phyloP scores from a whole-genome alignment of 2,113 vertebrate species.

The Corythoichthys haematopterus region DNA sequence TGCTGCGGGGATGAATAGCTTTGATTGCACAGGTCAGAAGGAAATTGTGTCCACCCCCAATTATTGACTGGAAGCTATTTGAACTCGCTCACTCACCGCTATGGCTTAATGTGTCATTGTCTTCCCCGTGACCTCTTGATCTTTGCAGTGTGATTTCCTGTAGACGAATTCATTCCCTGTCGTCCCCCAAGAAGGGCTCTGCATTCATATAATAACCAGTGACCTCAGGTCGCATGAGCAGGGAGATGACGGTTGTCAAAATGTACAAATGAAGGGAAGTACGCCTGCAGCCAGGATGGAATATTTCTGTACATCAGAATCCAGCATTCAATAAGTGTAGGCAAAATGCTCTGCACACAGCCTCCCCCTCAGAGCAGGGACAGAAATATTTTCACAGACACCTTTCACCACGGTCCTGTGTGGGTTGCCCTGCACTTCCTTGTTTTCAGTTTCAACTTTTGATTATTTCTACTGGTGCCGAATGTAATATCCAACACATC shows the following conservation, averaged over 20 bases:
- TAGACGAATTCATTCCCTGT: slow-evolving; percentile 17
- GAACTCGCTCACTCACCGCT: slow-evolving; percentile 6
- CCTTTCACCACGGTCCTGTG: slow-evolving; percentile 32
- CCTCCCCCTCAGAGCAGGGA: slow-evolving; percentile 36
- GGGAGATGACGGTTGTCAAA: slow-evolving; percentile 20
- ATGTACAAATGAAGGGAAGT: slow-evolving; percentile 33
- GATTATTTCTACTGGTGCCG: neutral
- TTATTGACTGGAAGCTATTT: slow-evolving; percentile 12
- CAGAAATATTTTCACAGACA: slow-evolving; percentile 31
- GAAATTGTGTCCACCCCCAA: neutral
- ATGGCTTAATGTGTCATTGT: slow-evolving; percentile 21
- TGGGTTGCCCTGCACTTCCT: slow-evolving; percentile 27
- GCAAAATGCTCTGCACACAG: neutral
- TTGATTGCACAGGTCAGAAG: slow-evolving; percentile 15
- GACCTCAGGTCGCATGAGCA: slow-evolving; percentile 18
- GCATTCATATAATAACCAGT: slow-evolving; percentile 28
- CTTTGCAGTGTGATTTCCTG: slow-evolving; percentile 28
- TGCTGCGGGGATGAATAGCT: slow-evolving; percentile 10
- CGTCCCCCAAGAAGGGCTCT: slow-evolving; percentile 12
- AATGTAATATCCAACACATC: neutral
- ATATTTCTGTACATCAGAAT: slow-evolving; percentile 16
- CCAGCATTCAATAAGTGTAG: neutral
- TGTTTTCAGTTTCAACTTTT: slow-evolving; percentile 13
- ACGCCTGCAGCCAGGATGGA: slow-evolving; percentile 26
- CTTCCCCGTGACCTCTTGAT: slow-evolving; percentile 40